Evolutionary conservation across 1,140 invertebrate genomes (phyloP), one percentile per base, ranked within the genome.

Genomic region (Acromyrmex heyeri): DNA sequence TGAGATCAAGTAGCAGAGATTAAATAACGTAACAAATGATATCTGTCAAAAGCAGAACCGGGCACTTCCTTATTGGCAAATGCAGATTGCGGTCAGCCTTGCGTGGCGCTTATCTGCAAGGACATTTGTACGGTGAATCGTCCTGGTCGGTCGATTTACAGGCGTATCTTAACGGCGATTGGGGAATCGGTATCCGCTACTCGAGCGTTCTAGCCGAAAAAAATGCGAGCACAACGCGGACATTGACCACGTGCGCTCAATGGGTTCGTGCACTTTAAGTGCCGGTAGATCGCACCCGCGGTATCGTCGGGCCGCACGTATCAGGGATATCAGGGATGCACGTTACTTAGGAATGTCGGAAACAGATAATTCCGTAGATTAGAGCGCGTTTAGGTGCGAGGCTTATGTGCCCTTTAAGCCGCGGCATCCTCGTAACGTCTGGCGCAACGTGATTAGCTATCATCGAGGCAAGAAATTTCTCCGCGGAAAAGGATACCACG

Each of bases 291-390:
- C 62, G 50, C 21, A 38, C 62, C 53, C 65, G 69, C 72, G 69
- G 30, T 78, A 87, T 86, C 87, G 61, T 30, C 30, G 55, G 34
- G 44, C n/a, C 57, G 75, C 57, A 48, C 62, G 30, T 12, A 44
- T 57, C 65, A 21, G 57, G 27, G 59, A 85, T 87, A 85, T 87
- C 73, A 38, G 24, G 76, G 70, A 48, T 64, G 81, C 61, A 85
- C 72, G 65, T 34, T 77, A 86, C 62, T 72, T 57, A 50, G 67
- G 73, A 75, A 69, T 18, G 87, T 62, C 53, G 69, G 59, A 57
- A 87, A 87, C 59, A 64, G 88, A 90, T 76, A 88, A 91, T 91
- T 90, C 75, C 30, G 72, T 44, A 90, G 89, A 91, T 91, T 91
- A 91, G 72, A 90, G 21, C 62, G 21, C 76, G 64, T 72, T 70